Conservation (phyloP, 2,888 invertebrate genomes). For the Desoria tigrina region DNA sequence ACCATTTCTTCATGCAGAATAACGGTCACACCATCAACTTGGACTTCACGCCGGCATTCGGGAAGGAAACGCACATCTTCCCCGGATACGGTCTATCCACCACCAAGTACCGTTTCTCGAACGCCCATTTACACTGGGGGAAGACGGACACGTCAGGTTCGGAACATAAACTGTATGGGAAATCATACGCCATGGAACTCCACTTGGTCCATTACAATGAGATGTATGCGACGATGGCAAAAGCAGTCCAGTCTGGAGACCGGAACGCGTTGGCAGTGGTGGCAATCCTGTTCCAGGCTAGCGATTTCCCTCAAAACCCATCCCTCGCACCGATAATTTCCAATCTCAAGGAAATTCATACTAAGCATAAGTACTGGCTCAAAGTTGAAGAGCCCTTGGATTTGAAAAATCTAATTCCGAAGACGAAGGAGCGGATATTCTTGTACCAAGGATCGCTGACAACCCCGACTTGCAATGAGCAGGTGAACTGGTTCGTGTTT, state of each 20-base stretch:
- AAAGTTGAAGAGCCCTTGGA: slow-evolving; percentile 2
- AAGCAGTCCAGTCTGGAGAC: slow-evolving; percentile 59
- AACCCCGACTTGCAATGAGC: slow-evolving; percentile 9
- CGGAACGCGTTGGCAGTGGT: slow-evolving; percentile 67
- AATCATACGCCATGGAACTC: slow-evolving; percentile 71
- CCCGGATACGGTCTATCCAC: neutral
- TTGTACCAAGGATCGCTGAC: slow-evolving; percentile 8
- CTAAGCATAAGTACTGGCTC: neutral
- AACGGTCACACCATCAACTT: slow-evolving; percentile 13
- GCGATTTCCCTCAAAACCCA: slow-evolving; percentile 58
- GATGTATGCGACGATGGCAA: slow-evolving; percentile 59
- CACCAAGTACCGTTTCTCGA: slow-evolving; percentile 61
- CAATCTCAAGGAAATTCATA: slow-evolving; percentile 4
- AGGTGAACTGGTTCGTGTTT: slow-evolving; percentile 4
- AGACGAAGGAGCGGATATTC: neutral
- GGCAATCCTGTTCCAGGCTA: slow-evolving; percentile 68
- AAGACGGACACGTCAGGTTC: slow-evolving; percentile 61
- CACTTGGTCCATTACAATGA: slow-evolving; percentile 76
- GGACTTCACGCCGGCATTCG: neutral
- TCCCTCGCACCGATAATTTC: slow-evolving; percentile 21
- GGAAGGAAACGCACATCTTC: neutral
- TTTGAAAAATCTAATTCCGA: neutral
- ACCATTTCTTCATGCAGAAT: neutral
- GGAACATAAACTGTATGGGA: slow-evolving; percentile 73
- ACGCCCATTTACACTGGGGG: slow-evolving; percentile 80